A percentile compares a stretch with the other conserved stretches of the same genome.
Evolutionary conservation across 2,797 vertebrate species (phyloP).

Genomic region (Pseudochirops cupreus): DNA sequence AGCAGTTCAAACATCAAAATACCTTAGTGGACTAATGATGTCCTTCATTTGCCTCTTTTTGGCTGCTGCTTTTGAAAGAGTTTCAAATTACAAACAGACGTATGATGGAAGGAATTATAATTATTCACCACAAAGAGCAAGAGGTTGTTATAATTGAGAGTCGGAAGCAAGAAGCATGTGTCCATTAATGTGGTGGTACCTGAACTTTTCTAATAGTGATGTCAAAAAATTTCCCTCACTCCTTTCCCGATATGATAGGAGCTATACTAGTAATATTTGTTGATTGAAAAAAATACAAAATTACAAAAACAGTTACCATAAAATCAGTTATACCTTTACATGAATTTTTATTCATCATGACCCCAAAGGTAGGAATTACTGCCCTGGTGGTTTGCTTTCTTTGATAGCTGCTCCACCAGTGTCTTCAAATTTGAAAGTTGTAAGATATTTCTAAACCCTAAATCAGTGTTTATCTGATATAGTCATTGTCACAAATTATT

Average conservation of each 20-base stretch:
- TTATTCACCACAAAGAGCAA: background rate
- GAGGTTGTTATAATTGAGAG: background rate
- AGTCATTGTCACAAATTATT: background rate
- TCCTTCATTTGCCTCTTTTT: background rate
- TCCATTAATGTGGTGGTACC: background rate
- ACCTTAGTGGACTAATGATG: background rate
- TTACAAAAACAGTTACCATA: background rate
- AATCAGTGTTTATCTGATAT: background rate
- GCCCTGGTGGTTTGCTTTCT: background rate
- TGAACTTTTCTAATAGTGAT: background rate
- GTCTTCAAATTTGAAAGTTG: background rate
- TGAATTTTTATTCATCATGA: background rate
- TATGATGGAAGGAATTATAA: background rate
- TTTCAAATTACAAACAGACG: background rate
- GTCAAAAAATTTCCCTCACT: background rate
- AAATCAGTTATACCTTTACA: background rate
- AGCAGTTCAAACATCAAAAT: background rate
- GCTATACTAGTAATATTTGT: background rate
- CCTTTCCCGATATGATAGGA: background rate
- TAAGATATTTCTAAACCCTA: too few relatives aligned
- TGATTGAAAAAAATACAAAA: background rate
- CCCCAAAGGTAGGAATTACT: background rate
- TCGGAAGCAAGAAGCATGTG: background rate
- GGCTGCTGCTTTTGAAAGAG: constrained; percentile 11
- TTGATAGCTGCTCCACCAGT: background rate